phyloP scores from a whole-genome alignment of 2,113 vertebrate species.

The Eira barbara region DNA sequence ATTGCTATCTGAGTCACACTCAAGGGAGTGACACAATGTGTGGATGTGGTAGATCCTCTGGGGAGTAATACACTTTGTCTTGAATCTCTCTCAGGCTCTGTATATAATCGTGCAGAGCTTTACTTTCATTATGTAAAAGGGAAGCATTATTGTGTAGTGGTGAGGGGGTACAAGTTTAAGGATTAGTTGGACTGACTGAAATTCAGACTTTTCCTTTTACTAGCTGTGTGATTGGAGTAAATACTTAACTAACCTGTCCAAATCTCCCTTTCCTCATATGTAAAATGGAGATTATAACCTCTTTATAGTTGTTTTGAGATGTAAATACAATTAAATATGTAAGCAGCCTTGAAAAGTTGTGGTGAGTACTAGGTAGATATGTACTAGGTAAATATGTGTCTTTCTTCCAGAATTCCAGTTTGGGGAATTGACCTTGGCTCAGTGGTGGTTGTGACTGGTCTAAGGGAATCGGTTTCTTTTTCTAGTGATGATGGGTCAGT shows the following conservation, averaged over 20 bases:
- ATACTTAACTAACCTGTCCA: not conserved
- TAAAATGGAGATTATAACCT: not conserved
- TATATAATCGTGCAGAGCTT: not conserved
- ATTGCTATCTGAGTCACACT: not conserved
- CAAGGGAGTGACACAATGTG: not conserved
- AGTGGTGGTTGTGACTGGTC: not conserved
- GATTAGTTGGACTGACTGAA: not conserved
- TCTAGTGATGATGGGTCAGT: not conserved
- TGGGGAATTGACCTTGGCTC: not conserved
- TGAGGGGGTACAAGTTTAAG: not conserved
- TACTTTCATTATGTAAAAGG: not conserved
- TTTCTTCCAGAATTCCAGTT: slow-evolving; percentile 15
- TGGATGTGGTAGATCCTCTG: not conserved
- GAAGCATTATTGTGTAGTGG: not conserved
- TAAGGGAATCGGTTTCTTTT: not conserved
- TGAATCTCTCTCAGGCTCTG: not conserved
- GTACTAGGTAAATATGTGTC: not conserved
- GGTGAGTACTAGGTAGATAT: not conserved
- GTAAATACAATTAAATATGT: not conserved
- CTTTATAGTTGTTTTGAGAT: not conserved
- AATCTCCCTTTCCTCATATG: not conserved
- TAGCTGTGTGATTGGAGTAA: not conserved
- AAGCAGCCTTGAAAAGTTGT: not conserved
- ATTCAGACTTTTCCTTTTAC: not conserved
- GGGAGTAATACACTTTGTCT: not conserved